Base-by-base conservation (phyloP, 2,888 invertebrate genomes). In the Diarsia mendica region DNA sequence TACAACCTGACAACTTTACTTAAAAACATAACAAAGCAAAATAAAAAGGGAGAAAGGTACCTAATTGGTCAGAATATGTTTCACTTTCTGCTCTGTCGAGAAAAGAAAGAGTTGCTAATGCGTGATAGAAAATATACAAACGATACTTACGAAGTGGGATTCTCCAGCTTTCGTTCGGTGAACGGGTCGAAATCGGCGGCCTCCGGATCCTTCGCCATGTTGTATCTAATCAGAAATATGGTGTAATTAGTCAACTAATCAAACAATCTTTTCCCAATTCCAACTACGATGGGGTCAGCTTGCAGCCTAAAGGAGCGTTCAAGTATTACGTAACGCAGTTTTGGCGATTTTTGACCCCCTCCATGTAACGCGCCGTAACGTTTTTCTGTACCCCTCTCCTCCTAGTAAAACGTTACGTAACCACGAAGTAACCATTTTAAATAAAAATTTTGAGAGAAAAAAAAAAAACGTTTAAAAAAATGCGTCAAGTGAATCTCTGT, bases 71-170 rank as follows among this genome's bases (percentile, higher is more conserved):
- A 13, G 51, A 28, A 28, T 13, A 49, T 66, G 48, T 55, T 61
- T 44, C 4, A 67, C 1, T 67, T 77, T 77, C 58, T 51, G 68
- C 71, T 53, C 61, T 28, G n/a, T 53, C 44, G 33, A 66, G 67
- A n/a, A 8, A 39, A 8, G 8, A 65, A 67, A 67, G 58, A 70
- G 64, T 46, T 60, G 68, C 44, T 53, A 60, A 53, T n/a, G 61
- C 51, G 44, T 33, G 15, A 48, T 63, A 67, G 63, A 48, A 63
- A 61, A 18, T 39, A 55, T 69, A 69, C 18, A 65, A 39, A 39
- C 5, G 6, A 46, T 83, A 97, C 98, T 98, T 97, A 98, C 98
- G 98, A 98, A 80, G 98, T 98, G 76, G 98, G 98, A 94, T 98
- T 98, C 67, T 97, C 97, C 89, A 97, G 94, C 88, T 97, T 97